Evolutionary conservation across 2,888 invertebrate genomes (phyloP), one percentile per base, ranked within the genome.

Genomic region (Eugnorisma glareosa): DNA sequence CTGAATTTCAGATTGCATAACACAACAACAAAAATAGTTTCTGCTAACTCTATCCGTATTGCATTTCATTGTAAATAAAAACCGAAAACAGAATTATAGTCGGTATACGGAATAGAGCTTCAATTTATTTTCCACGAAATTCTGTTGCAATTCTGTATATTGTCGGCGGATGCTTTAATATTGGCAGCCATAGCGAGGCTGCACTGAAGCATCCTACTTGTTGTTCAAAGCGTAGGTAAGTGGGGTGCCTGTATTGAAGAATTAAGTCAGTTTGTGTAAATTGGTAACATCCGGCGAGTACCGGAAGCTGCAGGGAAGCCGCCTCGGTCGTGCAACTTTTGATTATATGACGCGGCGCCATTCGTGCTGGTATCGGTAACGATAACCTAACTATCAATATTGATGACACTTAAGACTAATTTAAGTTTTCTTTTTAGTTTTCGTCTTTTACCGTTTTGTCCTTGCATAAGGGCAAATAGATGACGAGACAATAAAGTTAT

Each of bases 181-280:
- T 81, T 67, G 69, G 51, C 66, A 74, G 75, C 68, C 68, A 79
- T 83, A 82, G 74, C 81, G 67, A 77, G 80, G 87, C 86, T 73
- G 37, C 59, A 70, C 69, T 75, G 54, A 63, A 76, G 57, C 67
- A 67, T 54, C 67, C 86, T 80, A 87, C 73, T 89, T 88, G 88
- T 80, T 67, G 83, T 79, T 88, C 89, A 89, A 91, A 91, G 90
- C 86, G 66, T 82, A 77, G 54, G 75, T 76, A 82, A 84, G 78
- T 86, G 84, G 77, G 75, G 76, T 77, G 78, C 59, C 83, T 73
- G 63, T 85, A 82, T 82, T 77, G 88, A 93, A 93, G 91, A 93
- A 93, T 93, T 94, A 92, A 93, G 90, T 89, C 91, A 93, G 93
- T 94, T 94, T 93, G 93, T 92, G 90, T 90, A 95, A 94, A 95